phyloP scores from a whole-genome alignment of 2,113 vertebrate genomes.

The Ancistrus triradiatus region DNA sequence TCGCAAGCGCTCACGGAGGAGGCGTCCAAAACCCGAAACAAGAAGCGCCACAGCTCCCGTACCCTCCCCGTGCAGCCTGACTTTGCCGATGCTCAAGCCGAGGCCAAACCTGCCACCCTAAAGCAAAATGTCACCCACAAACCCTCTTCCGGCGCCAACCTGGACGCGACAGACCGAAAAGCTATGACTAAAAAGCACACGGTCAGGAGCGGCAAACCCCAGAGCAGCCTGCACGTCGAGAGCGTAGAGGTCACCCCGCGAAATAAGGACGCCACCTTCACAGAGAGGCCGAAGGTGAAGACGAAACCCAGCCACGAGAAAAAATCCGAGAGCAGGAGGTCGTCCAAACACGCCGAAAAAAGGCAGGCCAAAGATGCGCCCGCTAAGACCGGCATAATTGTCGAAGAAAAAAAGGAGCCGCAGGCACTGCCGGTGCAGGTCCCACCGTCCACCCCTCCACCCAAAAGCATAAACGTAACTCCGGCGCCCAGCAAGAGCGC shows the following conservation, averaged over 20 bases:
- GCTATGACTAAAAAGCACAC: conserved; percentile 58
- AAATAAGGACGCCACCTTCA: conserved; percentile 64
- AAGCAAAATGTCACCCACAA: conserved; percentile 59
- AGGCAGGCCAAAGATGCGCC: conserved; percentile 56
- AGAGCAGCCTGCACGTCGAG: conserved; percentile 56
- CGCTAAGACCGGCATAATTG: conserved; percentile 49
- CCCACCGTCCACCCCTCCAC: conserved; percentile 46
- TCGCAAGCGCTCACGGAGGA: conserved; percentile 45
- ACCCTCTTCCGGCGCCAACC: neutral
- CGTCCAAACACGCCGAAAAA: conserved; percentile 50
- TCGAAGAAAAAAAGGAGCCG: neutral
- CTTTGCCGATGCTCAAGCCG: conserved; percentile 26
- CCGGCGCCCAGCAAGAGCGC: neutral
- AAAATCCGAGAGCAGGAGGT: conserved; percentile 55
- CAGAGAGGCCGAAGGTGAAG: conserved; percentile 77
- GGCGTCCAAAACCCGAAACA: conserved; percentile 11
- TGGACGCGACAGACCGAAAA: conserved; percentile 47
- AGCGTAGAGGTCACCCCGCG: conserved; percentile 53
- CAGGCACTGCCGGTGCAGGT: conserved; percentile 45
- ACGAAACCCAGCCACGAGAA: conserved; percentile 66
- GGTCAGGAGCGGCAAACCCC: conserved; percentile 59
- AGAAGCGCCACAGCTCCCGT: conserved; percentile 41
- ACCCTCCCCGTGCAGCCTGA: conserved; percentile 43
- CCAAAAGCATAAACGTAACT: conserved; percentile 54
- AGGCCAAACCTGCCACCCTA: conserved; percentile 30